Conservation (phyloP, 2,888 invertebrate genomes). For the Cantharis nigra region DNA sequence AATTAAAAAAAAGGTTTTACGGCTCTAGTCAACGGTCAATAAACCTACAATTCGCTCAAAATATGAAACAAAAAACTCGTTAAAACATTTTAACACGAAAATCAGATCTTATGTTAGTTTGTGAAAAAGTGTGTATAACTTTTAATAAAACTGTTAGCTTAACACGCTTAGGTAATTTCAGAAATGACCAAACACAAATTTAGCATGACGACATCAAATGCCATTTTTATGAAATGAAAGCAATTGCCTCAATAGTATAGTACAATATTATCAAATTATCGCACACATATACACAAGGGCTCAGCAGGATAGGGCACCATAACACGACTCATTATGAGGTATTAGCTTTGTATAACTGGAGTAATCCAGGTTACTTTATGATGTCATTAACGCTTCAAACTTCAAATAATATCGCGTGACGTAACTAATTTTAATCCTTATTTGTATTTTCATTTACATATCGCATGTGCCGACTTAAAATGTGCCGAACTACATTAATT, state of each 20-base stretch:
- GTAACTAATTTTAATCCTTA: slow-evolving; percentile 50
- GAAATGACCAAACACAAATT: slow-evolving; percentile 29
- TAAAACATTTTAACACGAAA: background rate
- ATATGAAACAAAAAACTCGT: background rate
- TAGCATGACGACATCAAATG: slow-evolving; percentile 36
- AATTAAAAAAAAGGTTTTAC: slow-evolving; percentile 17
- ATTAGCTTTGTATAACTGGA: slow-evolving; percentile 50
- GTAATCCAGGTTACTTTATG: slow-evolving; percentile 53
- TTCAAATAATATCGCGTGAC: slow-evolving; percentile 49
- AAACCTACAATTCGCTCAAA: background rate
- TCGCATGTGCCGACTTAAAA: slow-evolving; percentile 47
- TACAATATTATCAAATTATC: slow-evolving; percentile 50
- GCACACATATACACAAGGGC: slow-evolving; percentile 36
- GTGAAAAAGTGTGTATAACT: background rate
- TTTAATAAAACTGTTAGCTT: background rate
- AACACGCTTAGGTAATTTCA: slow-evolving; percentile 12
- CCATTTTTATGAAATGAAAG: slow-evolving; percentile 42
- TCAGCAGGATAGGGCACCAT: slow-evolving; percentile 49
- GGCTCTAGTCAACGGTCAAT: slow-evolving; percentile 7
- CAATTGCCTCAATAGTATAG: slow-evolving; percentile 44
- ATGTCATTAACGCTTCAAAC: slow-evolving; percentile 50
- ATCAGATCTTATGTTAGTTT: background rate
- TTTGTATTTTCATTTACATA: slow-evolving; percentile 50
- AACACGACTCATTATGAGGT: slow-evolving; percentile 50
- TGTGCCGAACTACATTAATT: slow-evolving; percentile 44